Percentiles rank a stretch among this genome's conserved stretches.
phyloP scores from a whole-genome alignment of 2,888 invertebrate species.

The Synanthedon andrenaeformis region DNA sequence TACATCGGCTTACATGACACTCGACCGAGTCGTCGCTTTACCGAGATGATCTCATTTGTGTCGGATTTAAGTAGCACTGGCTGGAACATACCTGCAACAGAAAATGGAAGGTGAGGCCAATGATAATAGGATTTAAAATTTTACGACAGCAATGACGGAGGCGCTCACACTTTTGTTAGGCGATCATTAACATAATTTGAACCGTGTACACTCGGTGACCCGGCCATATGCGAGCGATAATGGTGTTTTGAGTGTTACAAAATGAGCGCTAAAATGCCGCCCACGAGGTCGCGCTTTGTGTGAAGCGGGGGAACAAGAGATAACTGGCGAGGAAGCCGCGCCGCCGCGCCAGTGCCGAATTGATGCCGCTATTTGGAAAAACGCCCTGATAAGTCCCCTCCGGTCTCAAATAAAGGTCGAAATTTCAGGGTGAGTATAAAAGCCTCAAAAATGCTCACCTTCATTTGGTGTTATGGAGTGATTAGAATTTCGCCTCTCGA shows the following conservation, averaged over 20 bases:
- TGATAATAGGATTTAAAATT: slow-evolving; percentile 30
- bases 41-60: slow-evolving; percentile 16
- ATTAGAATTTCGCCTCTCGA: slow-evolving; percentile 30
- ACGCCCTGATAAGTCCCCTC: slow-evolving; percentile 51
- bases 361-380: slow-evolving; percentile 52
- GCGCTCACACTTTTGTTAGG: slow-evolving; percentile 33
- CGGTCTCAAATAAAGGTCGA: slow-evolving; percentile 39
- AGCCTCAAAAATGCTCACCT: slow-evolving; percentile 44
- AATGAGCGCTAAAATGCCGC: slow-evolving; percentile 35
- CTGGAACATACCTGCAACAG: slow-evolving; percentile 42
- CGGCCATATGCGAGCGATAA: slow-evolving; percentile 31
- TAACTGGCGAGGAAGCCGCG: slow-evolving; percentile 42
- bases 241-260: slow-evolving; percentile 38
- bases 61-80: slow-evolving; percentile 2
- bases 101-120: slow-evolving; percentile 20
- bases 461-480: slow-evolving; percentile 45
- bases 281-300: slow-evolving; percentile 31
- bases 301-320: slow-evolving; percentile 41
- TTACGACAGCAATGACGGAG: slow-evolving; percentile 24
- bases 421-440: slow-evolving; percentile 29
- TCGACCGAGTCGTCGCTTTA: slow-evolving; percentile 16
- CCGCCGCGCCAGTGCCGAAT: slow-evolving; percentile 26
- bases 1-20: background rate
- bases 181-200: slow-evolving; percentile 41
- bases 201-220: slow-evolving; percentile 22